Percentiles rank a stretch among this genome's conserved stretches.
Conservation (phyloP, 1,140 invertebrate genomes). For the Tribolium madens region DNA sequence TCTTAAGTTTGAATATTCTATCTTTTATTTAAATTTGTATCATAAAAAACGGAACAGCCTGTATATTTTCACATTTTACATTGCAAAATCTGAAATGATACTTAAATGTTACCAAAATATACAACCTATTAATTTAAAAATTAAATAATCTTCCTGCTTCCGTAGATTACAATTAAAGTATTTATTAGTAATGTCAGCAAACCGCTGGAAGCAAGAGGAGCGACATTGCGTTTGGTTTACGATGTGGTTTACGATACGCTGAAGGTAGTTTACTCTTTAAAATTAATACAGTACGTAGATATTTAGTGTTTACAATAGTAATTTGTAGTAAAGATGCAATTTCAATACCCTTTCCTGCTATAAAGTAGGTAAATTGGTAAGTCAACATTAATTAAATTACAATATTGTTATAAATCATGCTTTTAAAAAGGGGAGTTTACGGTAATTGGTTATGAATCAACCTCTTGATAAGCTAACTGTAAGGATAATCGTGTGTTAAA, state of each 20-base stretch:
- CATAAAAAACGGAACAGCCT: too few relatives aligned
- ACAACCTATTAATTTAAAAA: too few relatives aligned
- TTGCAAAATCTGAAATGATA: too few relatives aligned
- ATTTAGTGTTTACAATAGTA: neutral
- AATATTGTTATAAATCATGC: neutral
- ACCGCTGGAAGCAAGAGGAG: neutral
- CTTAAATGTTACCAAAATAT: too few relatives aligned
- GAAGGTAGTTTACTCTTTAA: neutral
- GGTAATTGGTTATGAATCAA: neutral
- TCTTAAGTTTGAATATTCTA: too few relatives aligned
- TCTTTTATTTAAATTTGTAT: too few relatives aligned
- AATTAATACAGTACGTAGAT: neutral
- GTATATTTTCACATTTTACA: too few relatives aligned
- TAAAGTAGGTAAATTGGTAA: neutral
- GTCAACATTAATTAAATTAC: neutral
- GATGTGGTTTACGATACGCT: neutral
- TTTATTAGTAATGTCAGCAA: neutral
- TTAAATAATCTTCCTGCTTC: too few relatives aligned
- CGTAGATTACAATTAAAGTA: too few relatives aligned
- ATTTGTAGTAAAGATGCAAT: neutral
- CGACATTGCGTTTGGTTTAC: neutral
- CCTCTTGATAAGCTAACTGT: neutral
- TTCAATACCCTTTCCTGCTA: neutral
- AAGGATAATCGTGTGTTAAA: neutral
- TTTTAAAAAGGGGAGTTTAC: neutral